These are phyloP conservation scores for Sitta carolinensis DNA, from an alignment of 2,797 vertebrate genomes.

Conservation along the genomic window DNA sequence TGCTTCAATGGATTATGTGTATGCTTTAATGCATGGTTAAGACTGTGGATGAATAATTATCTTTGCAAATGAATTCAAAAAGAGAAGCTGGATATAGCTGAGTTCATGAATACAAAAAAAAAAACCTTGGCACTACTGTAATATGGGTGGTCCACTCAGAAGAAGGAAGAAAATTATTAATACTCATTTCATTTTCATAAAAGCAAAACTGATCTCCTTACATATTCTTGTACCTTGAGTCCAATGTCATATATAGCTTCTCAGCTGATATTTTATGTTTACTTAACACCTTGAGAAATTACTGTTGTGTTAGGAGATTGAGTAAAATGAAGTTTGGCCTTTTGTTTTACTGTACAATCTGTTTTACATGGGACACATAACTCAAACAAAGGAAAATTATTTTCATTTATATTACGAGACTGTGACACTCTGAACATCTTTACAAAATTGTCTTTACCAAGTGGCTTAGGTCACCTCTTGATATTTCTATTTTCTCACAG, in stretches of 20 bases:
- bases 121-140: not conserved
- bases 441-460: not conserved
- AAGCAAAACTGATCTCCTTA: not conserved
- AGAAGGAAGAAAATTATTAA: not conserved
- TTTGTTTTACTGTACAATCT: not conserved
- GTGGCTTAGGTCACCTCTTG: not conserved
- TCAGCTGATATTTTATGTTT: not conserved
- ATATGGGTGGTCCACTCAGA: not conserved
- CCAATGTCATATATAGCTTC: not conserved
- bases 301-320: not conserved
- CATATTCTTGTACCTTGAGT: not conserved
- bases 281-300: not conserved
- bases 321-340: not conserved
- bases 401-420: not conserved
- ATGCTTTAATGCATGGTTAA: not conserved
- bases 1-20: not conserved
- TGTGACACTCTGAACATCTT: not conserved
- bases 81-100: not conserved
- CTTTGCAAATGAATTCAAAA: not conserved
- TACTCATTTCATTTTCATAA: not conserved
- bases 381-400: not conserved
- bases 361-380: fast-evolving
- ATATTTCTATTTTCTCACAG: not conserved
- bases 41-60: not conserved
- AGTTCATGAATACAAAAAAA: not conserved